Evolutionary conservation across 2,113 vertebrate genomes (phyloP).

Genomic region (Myiozetetes cayanensis): DNA sequence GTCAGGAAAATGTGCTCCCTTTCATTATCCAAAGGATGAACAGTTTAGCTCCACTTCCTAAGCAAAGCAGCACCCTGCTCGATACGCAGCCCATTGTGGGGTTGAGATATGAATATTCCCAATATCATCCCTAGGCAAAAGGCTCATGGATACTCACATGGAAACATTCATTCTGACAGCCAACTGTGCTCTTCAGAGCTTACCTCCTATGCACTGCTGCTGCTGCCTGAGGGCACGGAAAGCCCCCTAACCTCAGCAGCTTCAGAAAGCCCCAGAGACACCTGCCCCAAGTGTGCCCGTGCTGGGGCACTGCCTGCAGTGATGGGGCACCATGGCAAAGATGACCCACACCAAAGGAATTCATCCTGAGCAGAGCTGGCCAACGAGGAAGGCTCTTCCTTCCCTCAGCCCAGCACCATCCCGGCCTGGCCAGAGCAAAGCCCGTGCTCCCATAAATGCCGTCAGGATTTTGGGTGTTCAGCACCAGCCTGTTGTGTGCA

Average conservation of each 20-base stretch:
- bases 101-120: not conserved
- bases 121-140: not conserved
- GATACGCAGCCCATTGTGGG: not conserved
- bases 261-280: not conserved
- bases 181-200: not conserved
- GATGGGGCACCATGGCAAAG: not conserved
- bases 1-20: not conserved
- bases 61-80: not conserved
- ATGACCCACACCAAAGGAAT: not conserved
- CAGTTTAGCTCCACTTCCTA: not conserved
- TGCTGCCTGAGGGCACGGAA: not conserved
- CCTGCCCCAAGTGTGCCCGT: not conserved
- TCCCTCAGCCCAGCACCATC: not conserved
- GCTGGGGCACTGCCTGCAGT: not conserved
- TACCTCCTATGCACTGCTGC: not conserved
- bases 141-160: not conserved
- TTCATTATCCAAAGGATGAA: not conserved
- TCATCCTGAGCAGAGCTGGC: not conserved
- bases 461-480: not conserved
- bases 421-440: not conserved
- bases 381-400: fast-evolving
- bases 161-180: not conserved
- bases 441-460: fast-evolving
- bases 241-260: not conserved
- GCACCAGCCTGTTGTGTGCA: no score